Conservation (phyloP, 2,113 vertebrate genomes). For the Choloepus hoffmanni region DNA sequence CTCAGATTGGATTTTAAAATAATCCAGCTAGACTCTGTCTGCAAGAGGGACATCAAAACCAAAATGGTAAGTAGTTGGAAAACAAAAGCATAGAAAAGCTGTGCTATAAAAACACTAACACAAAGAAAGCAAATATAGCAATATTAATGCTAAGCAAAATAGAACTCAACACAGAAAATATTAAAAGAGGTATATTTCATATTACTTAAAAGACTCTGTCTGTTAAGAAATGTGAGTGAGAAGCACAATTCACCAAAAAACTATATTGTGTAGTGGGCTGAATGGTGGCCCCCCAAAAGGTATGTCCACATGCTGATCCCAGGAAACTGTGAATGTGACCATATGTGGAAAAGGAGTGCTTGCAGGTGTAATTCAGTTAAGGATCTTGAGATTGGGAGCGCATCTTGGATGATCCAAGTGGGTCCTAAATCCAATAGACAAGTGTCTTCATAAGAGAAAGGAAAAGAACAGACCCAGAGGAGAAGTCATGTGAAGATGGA, state of each 20-base stretch:
- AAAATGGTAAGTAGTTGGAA: neutral
- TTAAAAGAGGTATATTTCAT: neutral
- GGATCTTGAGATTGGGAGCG: neutral
- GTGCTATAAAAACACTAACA: neutral
- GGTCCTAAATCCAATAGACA: neutral
- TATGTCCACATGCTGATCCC: neutral
- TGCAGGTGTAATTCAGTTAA: neutral
- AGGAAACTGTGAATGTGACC: too few species aligned
- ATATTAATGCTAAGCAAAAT: neutral
- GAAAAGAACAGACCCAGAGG: neutral
- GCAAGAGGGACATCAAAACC: neutral
- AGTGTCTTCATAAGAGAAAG: neutral
- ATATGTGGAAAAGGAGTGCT: neutral
- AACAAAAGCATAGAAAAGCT: neutral
- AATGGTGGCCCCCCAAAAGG: neutral
- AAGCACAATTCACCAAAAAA: neutral
- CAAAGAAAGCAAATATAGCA: neutral
- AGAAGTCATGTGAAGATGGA: neutral
- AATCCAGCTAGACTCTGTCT: neutral
- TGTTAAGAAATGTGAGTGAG: neutral
- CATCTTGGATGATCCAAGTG: neutral
- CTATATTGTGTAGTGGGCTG: neutral
- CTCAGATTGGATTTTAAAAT: neutral
- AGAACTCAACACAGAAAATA: neutral
- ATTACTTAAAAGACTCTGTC: too few species aligned